phyloP scores from a whole-genome alignment of 2,888 invertebrate species.

The Micoletzkya japonica region DNA sequence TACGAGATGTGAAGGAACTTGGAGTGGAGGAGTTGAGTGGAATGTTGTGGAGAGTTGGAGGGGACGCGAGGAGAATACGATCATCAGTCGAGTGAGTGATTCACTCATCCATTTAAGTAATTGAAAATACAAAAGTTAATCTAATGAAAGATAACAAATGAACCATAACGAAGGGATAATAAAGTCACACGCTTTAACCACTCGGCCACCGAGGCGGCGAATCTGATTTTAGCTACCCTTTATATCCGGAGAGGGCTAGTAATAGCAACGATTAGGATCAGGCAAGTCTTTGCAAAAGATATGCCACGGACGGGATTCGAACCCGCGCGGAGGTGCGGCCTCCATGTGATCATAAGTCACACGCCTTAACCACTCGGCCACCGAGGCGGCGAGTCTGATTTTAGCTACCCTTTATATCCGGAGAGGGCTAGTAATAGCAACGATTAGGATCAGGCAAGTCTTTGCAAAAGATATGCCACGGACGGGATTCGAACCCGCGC shows the following conservation, averaged over 20 bases:
- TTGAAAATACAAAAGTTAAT: background rate
- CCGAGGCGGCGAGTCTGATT: conserved; percentile 1
- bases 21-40: conserved; percentile 9
- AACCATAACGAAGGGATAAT: too few species aligned
- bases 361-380: conserved; percentile 19
- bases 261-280: background rate
- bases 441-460: background rate
- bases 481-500: conserved; percentile 17
- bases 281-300: background rate
- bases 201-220: too few species aligned
- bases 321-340: conserved; percentile 14
- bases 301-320: conserved; percentile 18
- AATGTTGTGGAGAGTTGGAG: too few species aligned
- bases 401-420: background rate
- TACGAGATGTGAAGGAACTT: background rate
- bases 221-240: too few species aligned
- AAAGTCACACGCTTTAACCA: too few species aligned
- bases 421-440: too few species aligned
- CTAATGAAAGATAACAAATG: background rate
- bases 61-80: background rate
- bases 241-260: too few species aligned
- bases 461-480: conserved; percentile 13
- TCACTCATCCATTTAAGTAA: background rate
- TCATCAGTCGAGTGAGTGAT: conserved; percentile 1
- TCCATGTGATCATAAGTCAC: conserved; percentile 16